Evolutionary conservation across 2,888 invertebrate genomes (phyloP).

Genomic region (Pristionchus japonicus): DNA sequence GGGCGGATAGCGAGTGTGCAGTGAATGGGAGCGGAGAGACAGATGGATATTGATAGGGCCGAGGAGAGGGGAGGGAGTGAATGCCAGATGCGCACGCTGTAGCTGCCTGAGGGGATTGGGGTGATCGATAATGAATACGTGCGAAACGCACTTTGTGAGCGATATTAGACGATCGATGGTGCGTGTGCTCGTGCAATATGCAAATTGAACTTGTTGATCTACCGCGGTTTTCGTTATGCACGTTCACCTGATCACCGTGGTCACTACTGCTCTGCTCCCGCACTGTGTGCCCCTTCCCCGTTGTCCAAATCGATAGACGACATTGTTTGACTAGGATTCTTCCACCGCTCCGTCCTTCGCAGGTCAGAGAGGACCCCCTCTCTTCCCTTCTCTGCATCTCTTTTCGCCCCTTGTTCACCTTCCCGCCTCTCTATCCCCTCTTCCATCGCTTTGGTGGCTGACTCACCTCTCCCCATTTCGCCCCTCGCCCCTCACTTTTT

Average conservation of each 20-base stretch:
- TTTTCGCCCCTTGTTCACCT: background rate
- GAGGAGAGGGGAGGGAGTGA: background rate
- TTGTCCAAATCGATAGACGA: background rate
- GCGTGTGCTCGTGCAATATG: background rate
- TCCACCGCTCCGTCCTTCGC: constrained; percentile 1
- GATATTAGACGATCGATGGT: background rate
- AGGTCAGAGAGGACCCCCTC: background rate
- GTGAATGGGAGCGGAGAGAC: background rate
- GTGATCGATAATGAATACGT: background rate
- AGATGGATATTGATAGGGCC: background rate
- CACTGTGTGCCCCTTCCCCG: background rate
- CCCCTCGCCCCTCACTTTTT: background rate
- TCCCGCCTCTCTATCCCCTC: constrained; percentile 1
- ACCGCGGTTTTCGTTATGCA: too few species aligned
- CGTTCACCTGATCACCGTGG: background rate
- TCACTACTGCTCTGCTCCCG: background rate
- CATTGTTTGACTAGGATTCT: constrained; percentile 21
- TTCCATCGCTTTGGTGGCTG: background rate
- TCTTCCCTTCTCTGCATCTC: background rate
- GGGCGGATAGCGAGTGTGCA: background rate
- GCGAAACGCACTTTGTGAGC: background rate
- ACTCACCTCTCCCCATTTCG: background rate
- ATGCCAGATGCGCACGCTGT: background rate
- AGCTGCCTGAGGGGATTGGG: background rate
- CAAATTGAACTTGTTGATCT: background rate